Evolutionary conservation across 2,113 vertebrate genomes (phyloP).

Genomic region (Monarcha castaneiventris): DNA sequence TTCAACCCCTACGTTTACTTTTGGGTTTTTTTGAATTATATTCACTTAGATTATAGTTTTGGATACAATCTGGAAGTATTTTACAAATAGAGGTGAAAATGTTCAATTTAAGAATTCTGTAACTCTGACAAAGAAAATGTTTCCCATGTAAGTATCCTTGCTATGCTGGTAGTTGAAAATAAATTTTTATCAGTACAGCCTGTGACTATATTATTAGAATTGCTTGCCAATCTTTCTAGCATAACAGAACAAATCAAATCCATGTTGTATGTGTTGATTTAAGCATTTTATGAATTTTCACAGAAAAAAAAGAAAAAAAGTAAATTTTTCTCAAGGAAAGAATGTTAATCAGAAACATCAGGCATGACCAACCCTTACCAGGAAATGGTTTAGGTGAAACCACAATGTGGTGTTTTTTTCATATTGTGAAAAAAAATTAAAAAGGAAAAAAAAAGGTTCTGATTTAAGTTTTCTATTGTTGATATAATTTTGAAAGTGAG

Average conservation of each 20-base stretch:
- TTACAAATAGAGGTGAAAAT: background rate
- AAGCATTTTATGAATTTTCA: background rate
- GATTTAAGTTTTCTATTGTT: background rate
- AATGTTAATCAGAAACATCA: slow-evolving; percentile 57
- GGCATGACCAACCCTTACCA: slow-evolving; percentile 34
- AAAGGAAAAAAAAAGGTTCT: background rate
- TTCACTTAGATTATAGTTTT: background rate
- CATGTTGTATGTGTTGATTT: background rate
- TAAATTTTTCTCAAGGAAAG: slow-evolving; percentile 5
- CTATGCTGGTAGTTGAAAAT: background rate
- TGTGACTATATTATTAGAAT: background rate
- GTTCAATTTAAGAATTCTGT: background rate
- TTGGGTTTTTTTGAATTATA: background rate
- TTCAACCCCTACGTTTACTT: background rate
- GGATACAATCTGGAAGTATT: background rate
- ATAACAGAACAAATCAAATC: slow-evolving; percentile 7
- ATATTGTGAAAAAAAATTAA: background rate
- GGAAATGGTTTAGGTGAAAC: slow-evolving; percentile 21
- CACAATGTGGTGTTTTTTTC: background rate
- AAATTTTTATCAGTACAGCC: background rate
- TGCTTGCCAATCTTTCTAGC: background rate
- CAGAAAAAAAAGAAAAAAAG: background rate
- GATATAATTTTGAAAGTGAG: background rate
- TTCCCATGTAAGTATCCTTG: background rate
- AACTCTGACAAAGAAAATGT: background rate